These are phyloP conservation scores for Chiloscyllium punctatum DNA, from an alignment of 2,797 vertebrate species.

Conservation along the genomic window DNA sequence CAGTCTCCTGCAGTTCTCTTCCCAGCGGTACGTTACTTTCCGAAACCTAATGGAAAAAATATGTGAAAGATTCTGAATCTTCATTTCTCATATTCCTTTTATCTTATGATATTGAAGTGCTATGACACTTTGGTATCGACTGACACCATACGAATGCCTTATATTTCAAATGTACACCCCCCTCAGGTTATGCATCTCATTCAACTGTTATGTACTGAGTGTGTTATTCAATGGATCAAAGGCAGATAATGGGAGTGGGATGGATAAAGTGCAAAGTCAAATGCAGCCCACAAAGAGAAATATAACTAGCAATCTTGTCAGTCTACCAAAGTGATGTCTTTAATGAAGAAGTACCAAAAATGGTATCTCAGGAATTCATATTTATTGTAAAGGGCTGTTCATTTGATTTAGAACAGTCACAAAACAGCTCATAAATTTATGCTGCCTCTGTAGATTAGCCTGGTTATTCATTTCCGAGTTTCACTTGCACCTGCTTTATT, in stretches of 20 bases:
- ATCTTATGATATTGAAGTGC: background rate
- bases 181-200: background rate
- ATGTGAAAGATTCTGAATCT: background rate
- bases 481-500: background rate
- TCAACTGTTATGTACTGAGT: background rate
- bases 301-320: background rate
- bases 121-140: no score
- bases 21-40: background rate
- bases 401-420: background rate
- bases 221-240: conserved; percentile 15
- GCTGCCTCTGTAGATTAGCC: background rate
- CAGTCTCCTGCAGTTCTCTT: no score
- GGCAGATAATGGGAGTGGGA: background rate
- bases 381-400: background rate
- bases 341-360: background rate
- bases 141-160: background rate
- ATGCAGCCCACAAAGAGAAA: background rate
- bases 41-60: background rate
- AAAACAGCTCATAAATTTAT: conserved; percentile 15
- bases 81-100: background rate
- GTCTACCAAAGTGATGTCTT: background rate
- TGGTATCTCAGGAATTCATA: background rate
- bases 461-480: background rate
- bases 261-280: background rate
- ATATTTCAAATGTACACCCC: background rate